phyloP scores from a whole-genome alignment of 2,888 invertebrate species.

The Meganola albula region DNA sequence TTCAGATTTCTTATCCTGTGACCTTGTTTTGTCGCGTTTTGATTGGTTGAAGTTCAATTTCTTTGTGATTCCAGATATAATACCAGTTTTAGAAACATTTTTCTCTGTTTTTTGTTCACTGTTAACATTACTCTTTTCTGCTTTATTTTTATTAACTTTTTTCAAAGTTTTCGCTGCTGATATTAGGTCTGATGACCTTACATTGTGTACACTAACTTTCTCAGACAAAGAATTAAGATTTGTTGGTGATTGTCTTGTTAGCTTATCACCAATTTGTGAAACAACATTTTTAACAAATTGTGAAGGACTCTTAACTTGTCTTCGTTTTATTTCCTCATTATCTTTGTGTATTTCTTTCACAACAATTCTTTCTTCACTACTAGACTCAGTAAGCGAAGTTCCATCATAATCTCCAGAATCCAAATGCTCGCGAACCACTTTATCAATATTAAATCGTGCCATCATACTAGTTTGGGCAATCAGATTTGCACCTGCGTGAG shows the following conservation, averaged over 20 bases:
- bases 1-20: slow-evolving; percentile 40
- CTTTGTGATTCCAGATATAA: slow-evolving; percentile 58
- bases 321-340: slow-evolving; percentile 30
- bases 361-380: slow-evolving; percentile 59
- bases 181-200: slow-evolving; percentile 53
- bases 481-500: slow-evolving; percentile 52
- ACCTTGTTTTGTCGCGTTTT: slow-evolving; percentile 47
- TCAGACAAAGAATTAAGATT: slow-evolving; percentile 32
- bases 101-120: slow-evolving; percentile 23
- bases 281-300: slow-evolving; percentile 48
- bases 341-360: slow-evolving; percentile 39
- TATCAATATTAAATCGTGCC: slow-evolving; percentile 65
- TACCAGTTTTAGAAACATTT: slow-evolving; percentile 41
- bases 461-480: slow-evolving; percentile 66
- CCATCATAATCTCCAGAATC: slow-evolving; percentile 64
- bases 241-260: slow-evolving; percentile 35
- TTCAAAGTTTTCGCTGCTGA: slow-evolving; percentile 48
- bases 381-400: slow-evolving; percentile 61
- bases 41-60: slow-evolving; percentile 60
- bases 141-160: slow-evolving; percentile 29
- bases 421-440: slow-evolving; percentile 57
- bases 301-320: slow-evolving; percentile 45
- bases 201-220: slow-evolving; percentile 52
- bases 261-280: slow-evolving; percentile 45
- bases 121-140: slow-evolving; percentile 11